These are phyloP conservation scores for Lanistes nyassanus DNA, from an alignment of 1,140 invertebrate genomes.

Conservation along the genomic window DNA sequence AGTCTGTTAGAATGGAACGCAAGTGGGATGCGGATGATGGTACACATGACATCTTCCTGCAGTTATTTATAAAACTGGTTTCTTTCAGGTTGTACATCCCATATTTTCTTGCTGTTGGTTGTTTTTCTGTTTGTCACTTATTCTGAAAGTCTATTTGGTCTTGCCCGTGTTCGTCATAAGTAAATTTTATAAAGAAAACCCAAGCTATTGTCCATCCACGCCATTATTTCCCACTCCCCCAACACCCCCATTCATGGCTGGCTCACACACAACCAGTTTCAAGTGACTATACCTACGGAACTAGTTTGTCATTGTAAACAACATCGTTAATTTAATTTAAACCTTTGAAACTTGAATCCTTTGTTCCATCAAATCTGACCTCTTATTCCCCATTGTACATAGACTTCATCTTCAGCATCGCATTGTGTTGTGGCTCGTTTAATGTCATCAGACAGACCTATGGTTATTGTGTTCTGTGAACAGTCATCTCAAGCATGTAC, in stretches of 20 bases:
- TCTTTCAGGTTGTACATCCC: no score
- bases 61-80: not conserved
- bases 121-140: no score
- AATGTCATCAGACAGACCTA: not conserved
- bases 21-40: not conserved
- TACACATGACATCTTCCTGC: slow-evolving; percentile 1
- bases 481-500: slow-evolving; percentile 22
- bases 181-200: no score
- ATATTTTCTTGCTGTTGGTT: no score
- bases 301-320: not conserved
- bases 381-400: slow-evolving; percentile 7
- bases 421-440: not conserved
- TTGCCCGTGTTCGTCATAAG: no score
- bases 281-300: no score
- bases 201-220: no score
- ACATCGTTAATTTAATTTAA: not conserved
- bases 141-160: no score
- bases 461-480: slow-evolving; percentile 27
- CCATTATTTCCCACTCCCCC: no score
- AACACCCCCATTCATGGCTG: no score
- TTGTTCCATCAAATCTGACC: not conserved
- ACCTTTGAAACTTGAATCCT: not conserved
- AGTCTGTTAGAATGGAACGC: not conserved
- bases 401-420: not conserved
- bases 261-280: no score